A percentile compares a stretch with the other conserved stretches of the same genome.
Conservation (phyloP, 2,113 vertebrate genomes). For the Agapornis roseicollis region DNA sequence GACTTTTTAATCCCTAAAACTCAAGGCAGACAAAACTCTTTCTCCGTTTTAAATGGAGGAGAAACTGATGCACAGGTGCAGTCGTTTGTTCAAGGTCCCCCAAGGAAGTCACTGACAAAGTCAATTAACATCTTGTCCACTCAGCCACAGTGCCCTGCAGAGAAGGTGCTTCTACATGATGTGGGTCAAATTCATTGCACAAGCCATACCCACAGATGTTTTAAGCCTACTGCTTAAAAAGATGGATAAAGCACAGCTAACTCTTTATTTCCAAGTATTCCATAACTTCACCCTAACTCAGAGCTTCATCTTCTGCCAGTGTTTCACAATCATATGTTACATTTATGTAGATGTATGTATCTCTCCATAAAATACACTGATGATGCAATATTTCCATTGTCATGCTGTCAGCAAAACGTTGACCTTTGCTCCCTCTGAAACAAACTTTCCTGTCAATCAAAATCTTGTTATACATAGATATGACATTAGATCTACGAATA, state of each 20-base stretch:
- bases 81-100: constrained; percentile 29
- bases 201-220: neutral
- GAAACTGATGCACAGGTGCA: constrained; percentile 50
- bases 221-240: neutral
- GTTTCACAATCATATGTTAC: neutral
- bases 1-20: neutral
- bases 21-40: neutral
- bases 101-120: constrained; percentile 55
- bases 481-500: constrained; percentile 47
- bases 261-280: neutral
- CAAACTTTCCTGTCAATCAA: constrained; percentile 69
- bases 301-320: neutral
- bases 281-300: neutral
- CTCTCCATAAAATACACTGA: constrained; percentile 35
- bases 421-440: constrained; percentile 63
- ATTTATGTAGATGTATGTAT: constrained; percentile 49
- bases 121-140: constrained; percentile 8
- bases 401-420: constrained; percentile 38
- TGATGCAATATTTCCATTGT: constrained; percentile 68
- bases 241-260: neutral
- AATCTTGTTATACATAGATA: constrained; percentile 51
- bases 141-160: neutral
- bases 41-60: neutral
- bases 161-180: neutral
- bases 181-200: neutral